These are phyloP conservation scores for Mechanitis mazaeus DNA, from an alignment of 2,888 invertebrate species.

Conservation along the genomic window DNA sequence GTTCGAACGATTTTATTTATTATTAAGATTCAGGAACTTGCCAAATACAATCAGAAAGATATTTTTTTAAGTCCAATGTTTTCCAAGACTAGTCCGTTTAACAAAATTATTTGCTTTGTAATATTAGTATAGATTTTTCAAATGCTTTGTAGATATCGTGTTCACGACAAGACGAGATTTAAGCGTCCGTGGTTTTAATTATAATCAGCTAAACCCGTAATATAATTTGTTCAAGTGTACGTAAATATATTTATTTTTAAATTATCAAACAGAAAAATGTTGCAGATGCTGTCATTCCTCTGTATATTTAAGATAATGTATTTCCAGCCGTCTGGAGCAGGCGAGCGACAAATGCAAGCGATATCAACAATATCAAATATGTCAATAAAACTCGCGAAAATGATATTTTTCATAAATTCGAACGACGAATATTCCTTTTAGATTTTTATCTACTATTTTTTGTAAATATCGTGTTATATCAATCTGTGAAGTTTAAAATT, in stretches of 20 bases:
- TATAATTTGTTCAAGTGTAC: too few species aligned
- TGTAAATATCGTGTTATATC: neutral
- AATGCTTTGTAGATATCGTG: too few species aligned
- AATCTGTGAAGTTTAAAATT: neutral
- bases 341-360: slow-evolving; percentile 21
- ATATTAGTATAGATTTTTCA: too few species aligned
- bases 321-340: slow-evolving; percentile 16
- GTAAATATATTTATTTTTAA: neutral
- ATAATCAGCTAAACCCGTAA: too few species aligned
- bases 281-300: slow-evolving; percentile 7
- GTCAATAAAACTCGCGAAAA: slow-evolving; percentile 17
- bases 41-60: too few species aligned
- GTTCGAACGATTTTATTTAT: too few species aligned
- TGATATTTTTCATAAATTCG: slow-evolving; percentile 14
- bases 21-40: too few species aligned
- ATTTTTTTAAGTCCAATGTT: too few species aligned
- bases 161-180: too few species aligned
- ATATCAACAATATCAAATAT: slow-evolving; percentile 24
- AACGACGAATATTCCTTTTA: neutral
- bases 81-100: too few species aligned
- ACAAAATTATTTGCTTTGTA: too few species aligned
- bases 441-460: neutral
- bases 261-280: neutral
- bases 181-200: too few species aligned
- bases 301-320: slow-evolving; percentile 23